A percentile compares a stretch with the other conserved stretches of the same genome.
These are phyloP conservation scores for Microtus ochrogaster DNA, from an alignment of 2,113 vertebrate species.

Conservation along the genomic window DNA sequence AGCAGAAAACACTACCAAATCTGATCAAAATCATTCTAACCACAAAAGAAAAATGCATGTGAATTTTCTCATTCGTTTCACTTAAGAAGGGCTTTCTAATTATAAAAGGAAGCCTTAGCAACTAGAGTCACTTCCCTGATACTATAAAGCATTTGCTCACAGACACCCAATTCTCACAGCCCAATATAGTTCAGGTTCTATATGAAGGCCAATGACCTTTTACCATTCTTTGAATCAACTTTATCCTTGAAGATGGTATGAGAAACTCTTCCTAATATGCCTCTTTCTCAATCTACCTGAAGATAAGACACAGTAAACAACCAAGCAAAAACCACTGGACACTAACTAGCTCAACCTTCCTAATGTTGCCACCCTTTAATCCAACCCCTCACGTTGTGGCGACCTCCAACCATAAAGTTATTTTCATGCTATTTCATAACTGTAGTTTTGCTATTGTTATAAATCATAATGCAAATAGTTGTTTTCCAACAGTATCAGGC, in stretches of 20 bases:
- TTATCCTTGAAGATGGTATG: neutral
- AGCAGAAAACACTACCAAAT: conserved; percentile 49
- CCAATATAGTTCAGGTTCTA: conserved; percentile 42
- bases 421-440: neutral
- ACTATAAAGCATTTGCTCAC: conserved; percentile 36
- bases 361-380: neutral
- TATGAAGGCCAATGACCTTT: neutral
- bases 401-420: neutral
- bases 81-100: conserved; percentile 36
- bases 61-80: conserved; percentile 24
- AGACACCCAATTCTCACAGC: conserved; percentile 6
- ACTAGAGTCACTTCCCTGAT: neutral
- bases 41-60: conserved; percentile 2
- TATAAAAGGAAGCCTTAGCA: conserved; percentile 52
- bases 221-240: conserved; percentile 41
- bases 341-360: neutral
- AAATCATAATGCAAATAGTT: neutral
- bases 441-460: neutral
- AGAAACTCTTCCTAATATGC: conserved; percentile 14
- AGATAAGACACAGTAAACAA: conserved; percentile 44
- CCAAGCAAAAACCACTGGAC: neutral
- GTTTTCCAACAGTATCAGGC: neutral
- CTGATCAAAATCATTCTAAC: conserved; percentile 48
- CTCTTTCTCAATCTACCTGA: conserved; percentile 22
- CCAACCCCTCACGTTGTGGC: neutral